Conservation (phyloP, 2,797 vertebrate genomes). For the Alectoris magna region DNA sequence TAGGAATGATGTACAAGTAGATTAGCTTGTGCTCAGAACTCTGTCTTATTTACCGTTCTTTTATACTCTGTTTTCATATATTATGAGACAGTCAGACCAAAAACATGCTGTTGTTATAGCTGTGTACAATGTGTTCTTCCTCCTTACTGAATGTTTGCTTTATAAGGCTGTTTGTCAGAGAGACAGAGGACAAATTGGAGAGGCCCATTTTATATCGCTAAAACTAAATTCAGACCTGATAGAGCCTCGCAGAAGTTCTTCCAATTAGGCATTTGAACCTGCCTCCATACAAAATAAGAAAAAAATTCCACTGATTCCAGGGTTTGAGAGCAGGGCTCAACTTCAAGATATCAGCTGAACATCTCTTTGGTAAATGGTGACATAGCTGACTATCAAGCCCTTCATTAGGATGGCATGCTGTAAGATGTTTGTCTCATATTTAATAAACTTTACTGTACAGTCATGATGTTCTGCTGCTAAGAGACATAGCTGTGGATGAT, state of each 20-base stretch:
- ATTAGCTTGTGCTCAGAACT: background rate
- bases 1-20: background rate
- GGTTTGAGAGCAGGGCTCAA: background rate
- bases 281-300: background rate
- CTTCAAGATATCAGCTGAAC: conserved; percentile 21
- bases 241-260: background rate
- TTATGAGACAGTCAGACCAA: conserved; percentile 14
- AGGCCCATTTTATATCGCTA: background rate
- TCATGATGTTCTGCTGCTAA: background rate
- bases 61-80: conserved; percentile 26
- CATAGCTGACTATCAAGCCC: background rate
- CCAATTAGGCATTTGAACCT: background rate
- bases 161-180: conserved; percentile 2
- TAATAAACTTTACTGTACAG: background rate
- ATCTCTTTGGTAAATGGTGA: background rate
- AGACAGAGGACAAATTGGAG: conserved; percentile 25
- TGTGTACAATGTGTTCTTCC: conserved; percentile 19
- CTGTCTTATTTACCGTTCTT: conserved; percentile 34
- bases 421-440: background rate
- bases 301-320: background rate
- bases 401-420: background rate
- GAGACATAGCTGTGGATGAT: background rate
- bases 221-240: conserved; percentile 17
- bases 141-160: conserved; percentile 23
- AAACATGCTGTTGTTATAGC: conserved; percentile 2